Percentiles rank a stretch among this genome's conserved stretches.
phyloP scores from a whole-genome alignment of 2,888 invertebrate species.

The Lithophane semibrunnea region DNA sequence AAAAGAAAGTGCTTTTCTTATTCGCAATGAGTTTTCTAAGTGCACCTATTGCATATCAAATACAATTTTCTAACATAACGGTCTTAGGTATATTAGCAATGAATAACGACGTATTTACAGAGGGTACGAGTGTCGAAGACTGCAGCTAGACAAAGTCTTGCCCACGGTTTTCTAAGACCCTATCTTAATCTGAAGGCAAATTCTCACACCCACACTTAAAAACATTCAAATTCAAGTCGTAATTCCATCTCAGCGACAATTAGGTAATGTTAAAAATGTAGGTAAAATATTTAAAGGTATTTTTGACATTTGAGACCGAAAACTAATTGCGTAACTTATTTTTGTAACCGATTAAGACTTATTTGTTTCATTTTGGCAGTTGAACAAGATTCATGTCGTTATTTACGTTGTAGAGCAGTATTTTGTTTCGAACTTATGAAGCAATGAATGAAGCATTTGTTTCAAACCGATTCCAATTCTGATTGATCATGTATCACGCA shows the following conservation, averaged over 20 bases:
- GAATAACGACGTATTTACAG: conserved; percentile 1
- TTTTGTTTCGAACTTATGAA: too few relatives aligned
- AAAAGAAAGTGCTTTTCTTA: conserved; percentile 59
- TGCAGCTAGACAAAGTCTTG: neutral
- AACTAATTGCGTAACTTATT: too few relatives aligned
- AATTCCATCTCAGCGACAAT: neutral
- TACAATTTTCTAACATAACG: conserved; percentile 37
- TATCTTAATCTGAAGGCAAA: neutral
- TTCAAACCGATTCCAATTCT: too few relatives aligned
- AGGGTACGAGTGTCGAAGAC: neutral
- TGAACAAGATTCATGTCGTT: too few relatives aligned
- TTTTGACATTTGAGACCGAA: neutral
- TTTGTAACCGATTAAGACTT: too few relatives aligned
- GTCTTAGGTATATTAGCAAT: neutral
- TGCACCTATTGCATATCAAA: conserved; percentile 56
- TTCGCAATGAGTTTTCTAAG: conserved; percentile 56
- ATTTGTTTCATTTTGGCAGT: too few relatives aligned
- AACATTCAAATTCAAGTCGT: neutral
- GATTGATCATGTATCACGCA: too few relatives aligned
- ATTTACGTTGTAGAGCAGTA: too few relatives aligned
- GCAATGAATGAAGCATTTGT: too few relatives aligned
- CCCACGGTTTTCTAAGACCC: neutral
- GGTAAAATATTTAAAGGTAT: neutral
- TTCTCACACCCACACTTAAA: too few relatives aligned
- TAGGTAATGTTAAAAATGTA: neutral